A percentile compares a stretch with the other conserved stretches of the same genome.
These are phyloP conservation scores for Penaeus indicus DNA, from an alignment of 1,140 invertebrate genomes.

Conservation along the genomic window DNA sequence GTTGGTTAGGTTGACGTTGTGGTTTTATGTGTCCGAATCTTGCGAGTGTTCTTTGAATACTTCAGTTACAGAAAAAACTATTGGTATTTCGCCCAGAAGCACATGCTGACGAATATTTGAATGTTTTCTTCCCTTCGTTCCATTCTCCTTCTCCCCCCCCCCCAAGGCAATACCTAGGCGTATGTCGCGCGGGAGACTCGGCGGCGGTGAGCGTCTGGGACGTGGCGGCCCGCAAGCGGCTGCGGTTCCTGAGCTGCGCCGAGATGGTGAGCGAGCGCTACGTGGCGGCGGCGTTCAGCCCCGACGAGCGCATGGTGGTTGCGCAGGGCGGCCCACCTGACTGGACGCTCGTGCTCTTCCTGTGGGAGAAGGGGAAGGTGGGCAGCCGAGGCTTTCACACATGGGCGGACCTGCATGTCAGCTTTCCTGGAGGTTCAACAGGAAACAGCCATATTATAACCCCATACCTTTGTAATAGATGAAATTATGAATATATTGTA, in stretches of 20 bases:
- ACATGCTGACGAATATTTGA: no score
- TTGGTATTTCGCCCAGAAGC: no score
- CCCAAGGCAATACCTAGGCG: slow-evolving; percentile 42
- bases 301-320: slow-evolving; percentile 62
- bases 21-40: neutral
- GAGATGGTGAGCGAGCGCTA: slow-evolving; percentile 59
- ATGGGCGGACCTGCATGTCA: no score
- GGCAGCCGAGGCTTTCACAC: neutral
- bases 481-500: neutral
- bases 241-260: slow-evolving; percentile 54
- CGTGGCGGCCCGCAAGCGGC: slow-evolving; percentile 41
- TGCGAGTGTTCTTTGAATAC: no score
- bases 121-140: neutral
- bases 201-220: slow-evolving; percentile 60
- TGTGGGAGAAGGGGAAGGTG: slow-evolving; percentile 53
- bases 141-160: slow-evolving; percentile 5
- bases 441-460: neutral
- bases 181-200: slow-evolving; percentile 49
- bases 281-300: slow-evolving; percentile 61
- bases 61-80: no score
- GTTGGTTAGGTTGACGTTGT: neutral
- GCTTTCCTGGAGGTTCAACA: no score
- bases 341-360: slow-evolving; percentile 63
- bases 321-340: slow-evolving; percentile 64
- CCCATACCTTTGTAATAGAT: neutral